Conservation (phyloP, 2,888 invertebrate species). For the Saturnia pavonia region DNA sequence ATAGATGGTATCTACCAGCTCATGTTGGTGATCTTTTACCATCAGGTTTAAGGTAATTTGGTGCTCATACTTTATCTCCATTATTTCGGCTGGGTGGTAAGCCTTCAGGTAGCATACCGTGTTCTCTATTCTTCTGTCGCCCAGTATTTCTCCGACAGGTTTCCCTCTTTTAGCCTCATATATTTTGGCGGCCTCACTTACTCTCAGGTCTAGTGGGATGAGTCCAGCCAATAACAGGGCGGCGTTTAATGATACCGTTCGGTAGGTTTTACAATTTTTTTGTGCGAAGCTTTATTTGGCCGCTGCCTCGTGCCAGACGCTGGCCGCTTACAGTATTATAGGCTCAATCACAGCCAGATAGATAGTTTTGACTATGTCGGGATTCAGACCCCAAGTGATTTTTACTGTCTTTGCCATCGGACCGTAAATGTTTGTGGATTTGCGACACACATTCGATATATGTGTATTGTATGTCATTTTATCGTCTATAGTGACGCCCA, state of each 20-base stretch:
- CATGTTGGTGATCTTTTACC: neutral
- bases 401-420: no score
- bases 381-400: no score
- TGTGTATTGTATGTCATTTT: no score
- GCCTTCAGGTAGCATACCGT: neutral
- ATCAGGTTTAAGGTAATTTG: no score
- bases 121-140: neutral
- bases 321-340: neutral
- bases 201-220: conserved; percentile 17
- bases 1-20: neutral
- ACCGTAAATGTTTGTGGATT: no score
- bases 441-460: no score
- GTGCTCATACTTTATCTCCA: neutral
- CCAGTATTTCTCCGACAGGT: neutral
- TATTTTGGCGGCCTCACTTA: no score
- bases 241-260: conserved; percentile 11
- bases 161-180: neutral
- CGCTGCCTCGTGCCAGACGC: neutral
- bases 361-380: no score
- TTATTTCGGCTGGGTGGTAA: neutral
- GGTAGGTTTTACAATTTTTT: conserved; percentile 16
- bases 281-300: conserved; percentile 8
- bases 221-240: conserved; percentile 1
- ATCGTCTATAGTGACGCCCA: no score
- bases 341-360: no score